Evolutionary conservation across 1,140 invertebrate species (phyloP).

Genomic region (Cydia fagiglandana): DNA sequence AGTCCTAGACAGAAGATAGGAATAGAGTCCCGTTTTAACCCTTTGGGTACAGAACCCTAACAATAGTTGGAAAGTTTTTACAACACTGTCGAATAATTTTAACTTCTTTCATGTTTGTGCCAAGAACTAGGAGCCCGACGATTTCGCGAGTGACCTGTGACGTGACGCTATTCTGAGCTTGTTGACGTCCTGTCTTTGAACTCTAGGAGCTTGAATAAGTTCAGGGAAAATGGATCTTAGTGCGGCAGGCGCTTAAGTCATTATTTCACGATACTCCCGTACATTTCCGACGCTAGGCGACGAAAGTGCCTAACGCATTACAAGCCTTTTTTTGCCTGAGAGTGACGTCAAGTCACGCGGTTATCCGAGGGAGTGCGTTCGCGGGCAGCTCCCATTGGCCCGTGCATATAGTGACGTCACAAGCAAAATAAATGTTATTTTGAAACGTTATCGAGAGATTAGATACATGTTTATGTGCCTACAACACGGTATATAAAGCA

Average conservation of each 20-base stretch:
- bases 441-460: conserved; percentile 52
- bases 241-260: neutral
- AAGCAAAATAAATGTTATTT: conserved; percentile 40
- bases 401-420: conserved; percentile 53
- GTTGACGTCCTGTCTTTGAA: conserved; percentile 48
- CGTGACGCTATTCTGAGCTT: conserved; percentile 34
- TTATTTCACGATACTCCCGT: neutral
- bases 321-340: neutral
- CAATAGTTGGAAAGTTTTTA: neutral
- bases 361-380: conserved; percentile 59
- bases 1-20: no score
- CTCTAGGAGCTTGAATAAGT: conserved; percentile 34
- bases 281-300: neutral
- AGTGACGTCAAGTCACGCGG: conserved; percentile 47
- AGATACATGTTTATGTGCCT: conserved; percentile 11
- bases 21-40: no score
- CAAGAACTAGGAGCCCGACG: conserved; percentile 31
- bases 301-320: neutral
- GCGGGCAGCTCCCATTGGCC: conserved; percentile 52
- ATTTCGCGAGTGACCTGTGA: neutral
- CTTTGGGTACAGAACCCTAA: no score
- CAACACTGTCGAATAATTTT: neutral
- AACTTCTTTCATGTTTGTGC: conserved; percentile 33
- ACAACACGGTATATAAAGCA: conserved; percentile 52
- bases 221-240: neutral